These are phyloP conservation scores for Ceratina japonica DNA, from an alignment of 1,140 invertebrate genomes.

Conservation along the genomic window DNA sequence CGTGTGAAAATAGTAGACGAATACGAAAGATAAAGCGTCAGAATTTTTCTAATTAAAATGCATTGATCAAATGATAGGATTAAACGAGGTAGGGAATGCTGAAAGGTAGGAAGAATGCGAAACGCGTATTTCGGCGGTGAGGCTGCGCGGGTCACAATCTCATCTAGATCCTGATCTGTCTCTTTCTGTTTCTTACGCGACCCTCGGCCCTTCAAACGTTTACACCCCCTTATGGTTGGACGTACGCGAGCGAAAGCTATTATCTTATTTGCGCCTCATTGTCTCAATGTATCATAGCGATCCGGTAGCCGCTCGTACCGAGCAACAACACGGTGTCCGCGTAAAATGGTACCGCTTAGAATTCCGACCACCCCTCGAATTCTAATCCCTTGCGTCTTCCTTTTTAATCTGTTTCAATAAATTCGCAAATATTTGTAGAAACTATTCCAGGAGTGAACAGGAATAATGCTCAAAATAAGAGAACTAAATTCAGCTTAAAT, in stretches of 20 bases:
- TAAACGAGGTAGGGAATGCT: conserved; percentile 31
- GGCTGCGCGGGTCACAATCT: conserved; percentile 75
- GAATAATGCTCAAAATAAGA: too few relatives aligned
- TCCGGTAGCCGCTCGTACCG: conserved; percentile 64
- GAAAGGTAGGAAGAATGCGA: conserved; percentile 67
- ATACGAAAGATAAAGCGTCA: not conserved
- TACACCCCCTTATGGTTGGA: conserved; percentile 56
- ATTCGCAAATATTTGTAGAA: too few relatives aligned
- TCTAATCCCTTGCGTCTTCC: too few relatives aligned
- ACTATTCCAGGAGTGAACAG: too few relatives aligned
- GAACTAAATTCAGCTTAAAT: too few relatives aligned
- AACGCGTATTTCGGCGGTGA: conserved; percentile 71
- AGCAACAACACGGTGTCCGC: conserved; percentile 57
- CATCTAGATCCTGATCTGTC: conserved; percentile 74
- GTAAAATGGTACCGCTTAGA: conserved; percentile 32
- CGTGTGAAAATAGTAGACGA: too few relatives aligned
- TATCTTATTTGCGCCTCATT: conserved; percentile 80
- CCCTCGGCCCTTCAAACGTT: conserved; percentile 68
- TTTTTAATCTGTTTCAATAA: too few relatives aligned
- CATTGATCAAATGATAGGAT: conserved; percentile 9
- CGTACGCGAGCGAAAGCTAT: conserved; percentile 73
- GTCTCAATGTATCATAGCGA: conserved; percentile 78
- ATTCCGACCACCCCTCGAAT: not conserved
- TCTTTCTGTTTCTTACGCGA: conserved; percentile 32
- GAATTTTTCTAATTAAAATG: not conserved